Conservation (phyloP, 2,113 vertebrate species). For the Clinocottus analis region DNA sequence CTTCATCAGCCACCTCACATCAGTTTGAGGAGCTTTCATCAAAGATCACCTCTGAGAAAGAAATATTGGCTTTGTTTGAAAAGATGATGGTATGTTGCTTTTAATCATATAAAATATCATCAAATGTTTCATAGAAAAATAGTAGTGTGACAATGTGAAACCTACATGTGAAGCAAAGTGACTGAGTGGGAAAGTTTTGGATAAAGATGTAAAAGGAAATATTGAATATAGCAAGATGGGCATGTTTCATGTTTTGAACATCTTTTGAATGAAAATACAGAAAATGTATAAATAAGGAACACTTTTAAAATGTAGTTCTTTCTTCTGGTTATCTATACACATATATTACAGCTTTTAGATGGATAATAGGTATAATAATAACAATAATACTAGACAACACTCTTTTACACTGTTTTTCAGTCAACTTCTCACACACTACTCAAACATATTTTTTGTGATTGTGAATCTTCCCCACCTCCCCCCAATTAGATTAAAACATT, state of each 20-base stretch:
- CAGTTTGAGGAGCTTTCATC: slow-evolving; percentile 83
- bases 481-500: too few relatives aligned
- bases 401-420: not conserved
- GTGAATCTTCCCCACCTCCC: too few relatives aligned
- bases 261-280: not conserved
- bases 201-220: not conserved
- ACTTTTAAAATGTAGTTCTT: not conserved
- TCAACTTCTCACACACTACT: not conserved
- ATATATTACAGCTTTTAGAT: not conserved
- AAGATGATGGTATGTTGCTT: slow-evolving; percentile 91
- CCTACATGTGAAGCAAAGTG: not conserved
- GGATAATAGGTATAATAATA: not conserved
- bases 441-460: not conserved
- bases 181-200: not conserved
- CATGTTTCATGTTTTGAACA: not conserved
- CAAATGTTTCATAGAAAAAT: not conserved
- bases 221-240: not conserved
- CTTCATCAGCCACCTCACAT: slow-evolving; percentile 71
- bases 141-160: not conserved
- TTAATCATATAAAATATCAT: not conserved
- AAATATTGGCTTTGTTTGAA: slow-evolving; percentile 91
- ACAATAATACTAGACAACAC: not conserved
- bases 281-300: not conserved
- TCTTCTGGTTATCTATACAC: not conserved
- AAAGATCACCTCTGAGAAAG: slow-evolving; percentile 87